Conservation (phyloP, 2,797 vertebrate species). For the Chaetophractus vellerosus region DNA sequence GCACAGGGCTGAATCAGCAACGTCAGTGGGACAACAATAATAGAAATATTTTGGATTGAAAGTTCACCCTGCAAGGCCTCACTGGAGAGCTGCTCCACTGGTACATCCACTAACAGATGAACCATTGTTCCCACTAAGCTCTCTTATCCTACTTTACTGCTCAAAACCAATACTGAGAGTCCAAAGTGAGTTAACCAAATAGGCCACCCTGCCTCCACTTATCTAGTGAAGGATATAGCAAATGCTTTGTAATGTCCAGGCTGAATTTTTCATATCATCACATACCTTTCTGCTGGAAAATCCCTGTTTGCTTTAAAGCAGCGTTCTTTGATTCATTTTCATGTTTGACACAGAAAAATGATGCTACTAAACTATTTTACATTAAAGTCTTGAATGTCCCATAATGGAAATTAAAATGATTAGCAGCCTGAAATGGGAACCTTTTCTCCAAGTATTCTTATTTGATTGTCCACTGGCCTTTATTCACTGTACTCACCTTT, state of each 20-base stretch:
- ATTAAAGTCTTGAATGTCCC: not conserved
- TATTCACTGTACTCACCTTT: too few species aligned
- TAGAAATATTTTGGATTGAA: not conserved
- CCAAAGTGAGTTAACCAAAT: not conserved
- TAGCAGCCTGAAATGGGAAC: not conserved
- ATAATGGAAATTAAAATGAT: not conserved
- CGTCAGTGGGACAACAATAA: not conserved
- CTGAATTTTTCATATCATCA: not conserved
- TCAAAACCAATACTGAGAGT: not conserved
- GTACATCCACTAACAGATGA: not conserved
- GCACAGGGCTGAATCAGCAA: not conserved
- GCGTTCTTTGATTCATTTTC: constrained; percentile 1
- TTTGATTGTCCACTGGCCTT: not conserved
- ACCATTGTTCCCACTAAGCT: not conserved
- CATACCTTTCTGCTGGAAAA: constrained; percentile 25
- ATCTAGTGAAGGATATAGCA: not conserved
- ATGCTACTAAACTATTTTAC: not conserved
- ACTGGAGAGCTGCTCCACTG: not conserved
- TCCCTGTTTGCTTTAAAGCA: not conserved
- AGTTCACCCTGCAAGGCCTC: not conserved
- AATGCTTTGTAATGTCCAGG: not conserved
- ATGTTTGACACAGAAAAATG: not conserved
- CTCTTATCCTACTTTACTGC: not conserved
- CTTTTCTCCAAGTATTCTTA: not conserved
- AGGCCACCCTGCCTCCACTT: not conserved